phyloP scores from a whole-genome alignment of 2,888 invertebrate species.

The Xestobium rufovillosum region DNA sequence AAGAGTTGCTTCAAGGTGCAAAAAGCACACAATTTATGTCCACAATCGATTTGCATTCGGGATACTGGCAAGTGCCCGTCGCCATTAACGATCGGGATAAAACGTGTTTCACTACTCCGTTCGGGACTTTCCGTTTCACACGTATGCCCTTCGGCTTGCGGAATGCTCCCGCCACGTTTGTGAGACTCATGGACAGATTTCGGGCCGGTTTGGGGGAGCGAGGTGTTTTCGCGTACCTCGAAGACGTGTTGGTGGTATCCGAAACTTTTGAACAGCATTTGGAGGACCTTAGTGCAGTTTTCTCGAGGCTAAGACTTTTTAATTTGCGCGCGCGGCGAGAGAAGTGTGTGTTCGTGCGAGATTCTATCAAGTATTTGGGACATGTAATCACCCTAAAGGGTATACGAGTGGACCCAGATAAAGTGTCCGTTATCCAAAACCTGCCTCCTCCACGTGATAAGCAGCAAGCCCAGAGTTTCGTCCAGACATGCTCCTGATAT shows the following conservation, averaged over 20 bases:
- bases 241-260: not conserved
- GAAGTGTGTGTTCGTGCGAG: not conserved
- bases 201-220: not conserved
- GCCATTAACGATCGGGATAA: constrained; percentile 4
- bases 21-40: constrained; percentile 4
- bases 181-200: constrained; percentile 2
- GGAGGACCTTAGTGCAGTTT: not conserved
- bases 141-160: constrained; percentile 7
- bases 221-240: not conserved
- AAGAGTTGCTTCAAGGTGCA: not conserved
- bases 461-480: constrained; percentile 12
- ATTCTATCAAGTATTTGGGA: constrained; percentile 3
- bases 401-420: constrained; percentile 3
- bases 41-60: constrained; percentile 12
- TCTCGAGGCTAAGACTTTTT: constrained; percentile 1
- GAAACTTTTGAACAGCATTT: constrained; percentile 2
- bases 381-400: constrained; percentile 4
- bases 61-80: constrained; percentile 12
- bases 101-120: constrained; percentile 11
- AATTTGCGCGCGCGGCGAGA: not conserved
- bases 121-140: constrained; percentile 9
- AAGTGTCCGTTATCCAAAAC: constrained; percentile 4
- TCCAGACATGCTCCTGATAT: constrained; percentile 13
- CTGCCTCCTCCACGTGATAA: constrained; percentile 8
- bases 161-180: constrained; percentile 8